Evolutionary conservation across 2,113 vertebrate genomes (phyloP).

Genomic region (Hirundichthys speculiger): DNA sequence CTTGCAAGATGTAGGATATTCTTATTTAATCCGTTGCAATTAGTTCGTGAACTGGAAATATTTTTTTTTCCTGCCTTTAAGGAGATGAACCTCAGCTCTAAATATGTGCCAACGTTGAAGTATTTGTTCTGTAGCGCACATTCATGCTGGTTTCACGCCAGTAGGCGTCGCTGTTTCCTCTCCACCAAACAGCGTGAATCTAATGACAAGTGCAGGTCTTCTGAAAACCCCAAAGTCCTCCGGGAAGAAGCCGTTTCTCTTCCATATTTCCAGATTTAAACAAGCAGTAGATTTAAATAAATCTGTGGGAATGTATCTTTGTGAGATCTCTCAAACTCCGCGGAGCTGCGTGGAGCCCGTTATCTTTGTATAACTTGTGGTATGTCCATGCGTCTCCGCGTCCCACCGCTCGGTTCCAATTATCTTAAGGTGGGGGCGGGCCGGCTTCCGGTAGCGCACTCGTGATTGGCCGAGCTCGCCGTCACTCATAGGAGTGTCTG

Average conservation of each 20-base stretch:
- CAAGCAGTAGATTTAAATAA: not conserved
- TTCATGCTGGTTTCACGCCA: not conserved
- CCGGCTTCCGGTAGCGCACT: slow-evolving; percentile 7
- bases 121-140: not conserved
- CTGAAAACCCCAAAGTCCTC: not conserved
- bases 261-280: no score
- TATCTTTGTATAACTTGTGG: not conserved
- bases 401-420: slow-evolving; percentile 67
- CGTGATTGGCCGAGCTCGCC: slow-evolving; percentile 55
- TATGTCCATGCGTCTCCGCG: slow-evolving; percentile 28
- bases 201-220: slow-evolving; percentile 5
- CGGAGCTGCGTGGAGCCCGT: no score
- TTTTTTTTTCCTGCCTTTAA: slow-evolving; percentile 31
- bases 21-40: no score
- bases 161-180: slow-evolving; percentile 59
- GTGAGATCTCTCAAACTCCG: no score
- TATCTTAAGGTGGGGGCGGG: slow-evolving; percentile 50
- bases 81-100: no score
- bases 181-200: slow-evolving; percentile 17
- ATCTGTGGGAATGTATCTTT: not conserved
- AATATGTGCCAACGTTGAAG: not conserved
- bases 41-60: not conserved
- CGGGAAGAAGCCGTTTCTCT: not conserved
- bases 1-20: no score
- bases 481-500: slow-evolving; percentile 50